Evolutionary conservation across 2,888 invertebrate genomes (phyloP).

Genomic region (Drosophila colorata): DNA sequence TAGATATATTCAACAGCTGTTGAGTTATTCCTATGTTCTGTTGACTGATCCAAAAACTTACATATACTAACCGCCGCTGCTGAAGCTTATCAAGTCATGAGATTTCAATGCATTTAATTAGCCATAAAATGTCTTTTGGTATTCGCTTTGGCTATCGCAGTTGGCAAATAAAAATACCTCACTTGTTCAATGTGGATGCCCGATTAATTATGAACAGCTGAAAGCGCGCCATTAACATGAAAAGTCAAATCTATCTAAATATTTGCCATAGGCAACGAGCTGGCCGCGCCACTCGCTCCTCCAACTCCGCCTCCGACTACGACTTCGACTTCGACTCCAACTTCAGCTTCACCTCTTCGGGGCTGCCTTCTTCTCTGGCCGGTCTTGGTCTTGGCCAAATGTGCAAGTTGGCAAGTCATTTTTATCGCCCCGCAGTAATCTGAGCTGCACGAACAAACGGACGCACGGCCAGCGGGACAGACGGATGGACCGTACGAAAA

Average conservation of each 20-base stretch:
- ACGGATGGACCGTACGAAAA: slow-evolving; percentile 48
- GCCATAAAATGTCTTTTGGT: slow-evolving; percentile 71
- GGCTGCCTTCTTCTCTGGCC: slow-evolving; percentile 17
- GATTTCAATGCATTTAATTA: slow-evolving; percentile 72
- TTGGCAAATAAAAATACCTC: slow-evolving; percentile 73
- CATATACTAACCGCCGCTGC: slow-evolving; percentile 1
- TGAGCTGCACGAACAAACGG: slow-evolving; percentile 78
- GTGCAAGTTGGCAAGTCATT: slow-evolving; percentile 81
- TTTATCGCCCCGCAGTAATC: slow-evolving; percentile 78
- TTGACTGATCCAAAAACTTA: slow-evolving; percentile 25
- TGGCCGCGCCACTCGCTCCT: slow-evolving; percentile 34
- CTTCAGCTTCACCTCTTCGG: slow-evolving; percentile 14
- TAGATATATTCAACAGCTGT: slow-evolving; percentile 20
- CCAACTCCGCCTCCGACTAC: slow-evolving; percentile 14
- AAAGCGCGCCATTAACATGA: slow-evolving; percentile 81
- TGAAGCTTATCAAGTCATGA: slow-evolving; percentile 42
- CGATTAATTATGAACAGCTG: slow-evolving; percentile 80
- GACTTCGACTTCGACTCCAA: slow-evolving; percentile 4
- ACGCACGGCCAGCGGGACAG: slow-evolving; percentile 41
- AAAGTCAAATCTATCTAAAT: slow-evolving; percentile 81
- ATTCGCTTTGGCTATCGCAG: slow-evolving; percentile 49
- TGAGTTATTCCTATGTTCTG: slow-evolving; percentile 7
- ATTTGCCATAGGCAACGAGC: slow-evolving; percentile 69
- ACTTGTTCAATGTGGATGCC: slow-evolving; percentile 74
- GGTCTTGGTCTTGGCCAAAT: slow-evolving; percentile 66